phyloP scores from a whole-genome alignment of 2,797 vertebrate genomes.

The Notoglanidium macrostoma region DNA sequence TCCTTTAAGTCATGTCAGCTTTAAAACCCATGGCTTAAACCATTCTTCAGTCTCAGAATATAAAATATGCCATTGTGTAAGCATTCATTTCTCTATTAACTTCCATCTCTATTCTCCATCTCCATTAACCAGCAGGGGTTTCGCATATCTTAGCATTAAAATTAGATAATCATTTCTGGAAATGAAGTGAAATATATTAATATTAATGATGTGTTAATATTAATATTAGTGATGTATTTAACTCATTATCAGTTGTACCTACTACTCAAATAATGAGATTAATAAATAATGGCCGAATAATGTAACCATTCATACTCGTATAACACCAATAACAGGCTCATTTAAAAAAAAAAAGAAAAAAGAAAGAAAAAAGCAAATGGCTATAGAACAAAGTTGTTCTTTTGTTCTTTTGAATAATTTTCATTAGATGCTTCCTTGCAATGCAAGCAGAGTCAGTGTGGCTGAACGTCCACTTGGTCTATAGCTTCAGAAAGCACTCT shows the following conservation, averaged over 20 bases:
- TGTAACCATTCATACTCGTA: neutral
- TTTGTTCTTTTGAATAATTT: neutral
- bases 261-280: neutral
- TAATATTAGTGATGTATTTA: neutral
- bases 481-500: neutral
- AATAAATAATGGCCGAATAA: neutral
- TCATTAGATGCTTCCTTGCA: neutral
- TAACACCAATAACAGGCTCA: neutral
- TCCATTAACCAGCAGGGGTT: neutral
- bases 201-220: neutral
- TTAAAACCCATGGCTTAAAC: neutral
- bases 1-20: neutral
- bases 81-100: neutral
- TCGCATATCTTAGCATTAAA: neutral
- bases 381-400: neutral
- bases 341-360: neutral
- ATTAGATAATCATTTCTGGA: neutral
- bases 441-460: neutral
- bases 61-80: neutral
- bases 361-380: neutral
- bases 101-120: neutral
- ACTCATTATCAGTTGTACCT: neutral
- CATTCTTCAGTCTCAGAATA: neutral
- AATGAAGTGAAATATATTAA: neutral
- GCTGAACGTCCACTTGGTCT: neutral